Conservation (phyloP, 2,797 vertebrate species). For the Masticophis lateralis region DNA sequence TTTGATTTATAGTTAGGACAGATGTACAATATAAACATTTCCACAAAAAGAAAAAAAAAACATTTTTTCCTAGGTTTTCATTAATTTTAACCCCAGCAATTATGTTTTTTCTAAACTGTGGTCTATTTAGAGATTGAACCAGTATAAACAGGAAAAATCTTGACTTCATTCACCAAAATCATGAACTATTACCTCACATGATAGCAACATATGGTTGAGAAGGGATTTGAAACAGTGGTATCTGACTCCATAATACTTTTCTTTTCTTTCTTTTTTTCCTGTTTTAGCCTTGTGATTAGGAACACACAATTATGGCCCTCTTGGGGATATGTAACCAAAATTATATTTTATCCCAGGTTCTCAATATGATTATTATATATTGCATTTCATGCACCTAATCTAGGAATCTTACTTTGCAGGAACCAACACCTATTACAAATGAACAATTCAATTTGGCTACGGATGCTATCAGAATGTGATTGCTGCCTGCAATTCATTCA, state of each 20-base stretch:
- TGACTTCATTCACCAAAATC: not conserved
- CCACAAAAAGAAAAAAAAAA: not conserved
- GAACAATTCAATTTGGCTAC: not conserved
- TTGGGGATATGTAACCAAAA: not conserved
- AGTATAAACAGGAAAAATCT: not conserved
- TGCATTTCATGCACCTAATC: not conserved
- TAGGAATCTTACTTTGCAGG: not conserved
- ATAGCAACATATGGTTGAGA: not conserved
- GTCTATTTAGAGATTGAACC: not conserved
- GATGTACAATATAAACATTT: not conserved
- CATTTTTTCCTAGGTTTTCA: not conserved
- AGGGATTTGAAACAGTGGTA: not conserved
- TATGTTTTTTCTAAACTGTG: not conserved
- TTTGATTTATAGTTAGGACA: not conserved
- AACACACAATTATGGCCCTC: not conserved
- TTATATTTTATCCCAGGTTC: not conserved
- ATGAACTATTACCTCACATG: no score
- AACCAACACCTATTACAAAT: not conserved
- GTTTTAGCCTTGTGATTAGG: not conserved
- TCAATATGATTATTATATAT: not conserved
- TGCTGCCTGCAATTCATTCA: slow-evolving; percentile 3
- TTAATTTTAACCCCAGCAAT: not conserved
- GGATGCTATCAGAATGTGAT: slow-evolving; percentile 9
- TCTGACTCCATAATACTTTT: not conserved
- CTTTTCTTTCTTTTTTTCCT: not conserved